Evolutionary conservation across 2,797 vertebrate genomes (phyloP), one percentile per base, ranked within the genome.

Genomic region (Tolypeutes matacus): DNA sequence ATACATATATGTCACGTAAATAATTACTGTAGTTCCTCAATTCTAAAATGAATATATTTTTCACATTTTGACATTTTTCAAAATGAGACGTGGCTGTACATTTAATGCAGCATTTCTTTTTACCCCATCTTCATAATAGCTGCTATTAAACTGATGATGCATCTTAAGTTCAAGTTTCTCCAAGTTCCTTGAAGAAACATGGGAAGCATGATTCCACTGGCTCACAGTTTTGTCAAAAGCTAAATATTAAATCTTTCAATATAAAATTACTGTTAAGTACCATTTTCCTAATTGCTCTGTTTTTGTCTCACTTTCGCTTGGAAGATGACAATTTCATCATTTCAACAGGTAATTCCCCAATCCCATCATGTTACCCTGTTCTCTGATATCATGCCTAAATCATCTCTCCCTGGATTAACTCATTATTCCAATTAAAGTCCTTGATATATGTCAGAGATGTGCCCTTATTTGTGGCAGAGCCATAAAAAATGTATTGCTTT

Each of bases 401-500:
- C 94, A 95, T 93, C 72, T 97, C 94, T 96, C 96, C 58, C 94
- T 89, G 92, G 95, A 97, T 96, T 97, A 97, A 97, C 97, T 95
- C 95, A 97, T 97, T 97, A 97, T 95, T 96, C 82, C 94, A 97
- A 95, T 97, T 97, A 97, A 96, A 97, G 85, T 25, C 64, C 64
- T 96, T 97, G 97, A 96, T 97, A 95, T 93, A 96, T 95, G 96
- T 96, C 96, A 95, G 84, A 95, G 91, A 95, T 56, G 23, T 96
- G 94, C 91, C 95, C 96, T 91, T 97, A 96, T 97, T 97, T 97
- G 95, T 94, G 95, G 97, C 96, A 96, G 92, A 97, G 86, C 53
- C 69, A 84, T 97, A 95, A 97, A 97, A 96, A 97, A 98, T 96
- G 97, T 97, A 94, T 96, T 97, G 89, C 94, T 97, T 98, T 98